Evolutionary conservation across 2,888 invertebrate genomes (phyloP), one percentile per base, ranked within the genome.

Genomic region (Oxyteleia sp.): DNA sequence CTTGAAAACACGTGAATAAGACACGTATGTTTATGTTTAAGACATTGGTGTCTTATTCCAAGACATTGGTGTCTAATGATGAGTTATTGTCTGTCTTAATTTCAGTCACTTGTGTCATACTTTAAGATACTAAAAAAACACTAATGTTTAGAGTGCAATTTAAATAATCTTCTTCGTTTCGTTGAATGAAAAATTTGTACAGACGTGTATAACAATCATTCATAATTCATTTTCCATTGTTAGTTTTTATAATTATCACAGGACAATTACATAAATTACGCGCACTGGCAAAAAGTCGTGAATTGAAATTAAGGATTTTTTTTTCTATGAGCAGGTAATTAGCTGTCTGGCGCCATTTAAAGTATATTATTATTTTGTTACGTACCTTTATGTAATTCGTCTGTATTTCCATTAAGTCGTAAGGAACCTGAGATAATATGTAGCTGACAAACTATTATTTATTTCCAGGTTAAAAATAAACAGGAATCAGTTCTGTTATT

Each of bases 321-420:
- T 71, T 59, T 71, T 71, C 51, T 45, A 4, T 15, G 7, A 16
- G 7, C 47, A n/a, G 41, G 57, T 71, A 71, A 49, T 71, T 59
- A 71, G 7, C 49, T n/a, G 59, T 71, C 71, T 71, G 71, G 71
- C 71, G 71, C 71, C 71, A 72, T 72, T 72, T 72, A 72, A 72
- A 72, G 45, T 43, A 35, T 72, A 45, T 69, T 57, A 69, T 69
- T 69, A 72, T 61, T 51, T 53, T 61, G 61, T 51, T 72, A 61
- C 71, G 43, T 61, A 20, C 43, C 16, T 51, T 51, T 72, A 61
- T 47, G 51, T 43, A 61, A 72, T 72, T 61, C 49, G 41, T 49
- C 38, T 15, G 51, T 59, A 32, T 18, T 32, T 72, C 53, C 23
- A 61, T 61, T 15, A 72, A 61, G 43, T 64, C 49, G 15, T 64